These are phyloP conservation scores for Xenentodon cancila DNA, from an alignment of 2,797 vertebrate species.

Conservation along the genomic window DNA sequence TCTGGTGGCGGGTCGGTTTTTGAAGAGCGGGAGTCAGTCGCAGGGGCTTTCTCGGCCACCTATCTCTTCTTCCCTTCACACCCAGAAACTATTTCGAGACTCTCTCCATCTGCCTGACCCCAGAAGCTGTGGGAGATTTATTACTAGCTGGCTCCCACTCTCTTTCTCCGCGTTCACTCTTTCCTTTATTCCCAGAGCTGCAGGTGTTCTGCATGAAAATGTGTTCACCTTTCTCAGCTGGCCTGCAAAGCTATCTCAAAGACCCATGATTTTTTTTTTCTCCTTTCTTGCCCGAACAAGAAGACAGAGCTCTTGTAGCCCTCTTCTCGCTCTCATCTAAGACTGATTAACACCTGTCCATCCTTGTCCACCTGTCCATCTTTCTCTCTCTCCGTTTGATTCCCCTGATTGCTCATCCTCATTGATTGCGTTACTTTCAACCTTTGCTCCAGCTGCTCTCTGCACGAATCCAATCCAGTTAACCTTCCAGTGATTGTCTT, in stretches of 20 bases:
- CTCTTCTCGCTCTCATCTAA: constrained; percentile 1
- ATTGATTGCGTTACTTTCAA: constrained; percentile 46
- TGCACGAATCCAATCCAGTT: constrained; percentile 44
- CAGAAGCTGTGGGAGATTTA: constrained; percentile 74
- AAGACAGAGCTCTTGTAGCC: constrained; percentile 18
- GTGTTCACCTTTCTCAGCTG: constrained; percentile 57
- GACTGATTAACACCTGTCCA: constrained; percentile 2
- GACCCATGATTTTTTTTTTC: constrained; percentile 41
- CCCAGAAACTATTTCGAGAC: constrained; percentile 73
- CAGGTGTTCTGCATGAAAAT: constrained; percentile 71
- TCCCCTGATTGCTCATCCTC: constrained; percentile 32
- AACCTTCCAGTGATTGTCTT: constrained; percentile 40
- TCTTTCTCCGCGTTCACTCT: constrained; percentile 5
- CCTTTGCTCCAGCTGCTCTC: constrained; percentile 41
- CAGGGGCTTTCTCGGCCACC: constrained; percentile 54
- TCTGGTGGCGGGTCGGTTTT: constrained; percentile 51
- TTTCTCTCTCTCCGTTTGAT: constrained; percentile 6
- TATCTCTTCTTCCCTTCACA: constrained; percentile 57
- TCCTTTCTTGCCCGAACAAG: constrained; percentile 36
- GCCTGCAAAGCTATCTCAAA: constrained; percentile 51
- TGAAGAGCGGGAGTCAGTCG: constrained; percentile 55
- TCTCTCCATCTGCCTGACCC: constrained; percentile 63
- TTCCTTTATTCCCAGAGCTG: constrained; percentile 57
- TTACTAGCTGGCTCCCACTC: constrained; percentile 52
- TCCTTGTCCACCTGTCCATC: background rate